These are phyloP conservation scores for Aepyceros melampus DNA, from an alignment of 2,113 vertebrate genomes.

Conservation along the genomic window DNA sequence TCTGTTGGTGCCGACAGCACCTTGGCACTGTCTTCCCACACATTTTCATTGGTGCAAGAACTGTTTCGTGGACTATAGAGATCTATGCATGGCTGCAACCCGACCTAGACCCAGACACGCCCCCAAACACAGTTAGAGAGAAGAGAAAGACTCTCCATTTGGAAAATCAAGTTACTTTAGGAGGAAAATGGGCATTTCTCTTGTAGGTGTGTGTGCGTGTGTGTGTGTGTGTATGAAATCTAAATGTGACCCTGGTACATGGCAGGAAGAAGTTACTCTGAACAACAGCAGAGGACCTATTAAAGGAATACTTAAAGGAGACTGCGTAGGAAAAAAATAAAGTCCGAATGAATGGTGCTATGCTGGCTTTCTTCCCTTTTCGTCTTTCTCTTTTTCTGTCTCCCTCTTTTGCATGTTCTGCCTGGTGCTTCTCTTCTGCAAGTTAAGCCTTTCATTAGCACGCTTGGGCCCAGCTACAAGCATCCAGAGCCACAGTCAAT, in stretches of 20 bases:
- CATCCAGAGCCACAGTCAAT: background rate
- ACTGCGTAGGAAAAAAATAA: background rate
- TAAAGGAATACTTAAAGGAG: background rate
- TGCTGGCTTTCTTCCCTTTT: background rate
- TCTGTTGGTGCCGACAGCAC: background rate
- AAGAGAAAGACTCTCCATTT: constrained; percentile 16
- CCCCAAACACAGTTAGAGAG: constrained; percentile 48
- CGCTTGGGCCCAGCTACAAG: background rate
- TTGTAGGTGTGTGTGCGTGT: background rate
- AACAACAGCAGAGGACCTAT: background rate
- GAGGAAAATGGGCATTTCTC: background rate
- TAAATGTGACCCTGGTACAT: background rate
- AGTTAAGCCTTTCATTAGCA: background rate
- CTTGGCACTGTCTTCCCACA: background rate
- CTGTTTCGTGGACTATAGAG: constrained; percentile 19
- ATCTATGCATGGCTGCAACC: background rate
- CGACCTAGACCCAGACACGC: constrained; percentile 37
- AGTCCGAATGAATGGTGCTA: background rate
- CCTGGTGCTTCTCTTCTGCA: background rate
- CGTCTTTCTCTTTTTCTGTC: background rate
- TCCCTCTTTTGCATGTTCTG: background rate
- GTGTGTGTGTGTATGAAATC: background rate
- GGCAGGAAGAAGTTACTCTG: background rate
- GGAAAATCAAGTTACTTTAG: background rate
- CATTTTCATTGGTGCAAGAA: constrained; percentile 3